phyloP scores from a whole-genome alignment of 1,140 invertebrate genomes.

The Drosophila pseudoananassae region DNA sequence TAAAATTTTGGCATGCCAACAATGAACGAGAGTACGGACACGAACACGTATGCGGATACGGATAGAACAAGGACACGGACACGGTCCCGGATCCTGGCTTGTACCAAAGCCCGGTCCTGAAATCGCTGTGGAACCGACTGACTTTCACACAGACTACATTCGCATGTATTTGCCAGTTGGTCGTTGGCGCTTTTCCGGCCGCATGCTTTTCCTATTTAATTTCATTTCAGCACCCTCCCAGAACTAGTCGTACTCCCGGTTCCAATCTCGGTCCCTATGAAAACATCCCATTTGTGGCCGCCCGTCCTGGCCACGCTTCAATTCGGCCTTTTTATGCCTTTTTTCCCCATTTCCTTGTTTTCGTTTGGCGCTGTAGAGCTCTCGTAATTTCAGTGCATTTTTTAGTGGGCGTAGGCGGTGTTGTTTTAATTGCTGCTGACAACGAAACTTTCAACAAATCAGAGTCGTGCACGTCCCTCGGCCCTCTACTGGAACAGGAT shows the following conservation, averaged over 20 bases:
- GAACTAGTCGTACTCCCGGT: conserved; percentile 22
- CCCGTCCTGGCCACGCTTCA: conserved; percentile 39
- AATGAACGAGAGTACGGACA: conserved; percentile 48
- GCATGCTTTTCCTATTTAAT: conserved; percentile 68
- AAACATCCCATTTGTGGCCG: conserved; percentile 35
- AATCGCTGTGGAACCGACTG: conserved; percentile 33
- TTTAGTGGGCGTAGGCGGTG: conserved; percentile 55
- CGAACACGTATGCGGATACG: neutral
- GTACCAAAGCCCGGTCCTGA: conserved; percentile 13
- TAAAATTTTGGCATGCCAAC: conserved; percentile 74
- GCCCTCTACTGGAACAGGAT: conserved; percentile 24
- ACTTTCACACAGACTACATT: conserved; percentile 36
- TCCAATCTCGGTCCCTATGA: conserved; percentile 24
- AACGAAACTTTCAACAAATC: conserved; percentile 77
- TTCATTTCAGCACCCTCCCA: conserved; percentile 47
- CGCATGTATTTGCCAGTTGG: conserved; percentile 16
- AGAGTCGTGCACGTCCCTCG: conserved; percentile 28
- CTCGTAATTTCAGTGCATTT: conserved; percentile 61
- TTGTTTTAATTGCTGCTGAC: conserved; percentile 77
- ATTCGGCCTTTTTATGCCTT: conserved; percentile 30
- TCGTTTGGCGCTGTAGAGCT: conserved; percentile 29
- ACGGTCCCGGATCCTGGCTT: neutral
- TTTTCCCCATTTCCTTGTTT: conserved; percentile 28
- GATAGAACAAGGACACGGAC: conserved; percentile 7
- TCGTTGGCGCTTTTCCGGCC: conserved; percentile 46